Base-by-base conservation (phyloP, 2,888 invertebrate genomes). In the Acronicta psi region DNA sequence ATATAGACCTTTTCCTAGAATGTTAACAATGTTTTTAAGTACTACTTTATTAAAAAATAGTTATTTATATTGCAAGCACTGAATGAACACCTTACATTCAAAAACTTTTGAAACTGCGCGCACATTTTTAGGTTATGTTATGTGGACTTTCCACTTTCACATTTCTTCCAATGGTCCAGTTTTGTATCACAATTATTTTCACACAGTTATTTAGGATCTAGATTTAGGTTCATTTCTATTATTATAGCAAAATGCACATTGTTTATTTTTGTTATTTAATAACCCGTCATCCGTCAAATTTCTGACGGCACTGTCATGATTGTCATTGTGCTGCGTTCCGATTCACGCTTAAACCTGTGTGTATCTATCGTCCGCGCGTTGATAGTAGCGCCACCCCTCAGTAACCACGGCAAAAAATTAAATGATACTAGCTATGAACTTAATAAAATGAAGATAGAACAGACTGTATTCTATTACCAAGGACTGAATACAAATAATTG, bases 51-150 rank as follows among this genome's bases (percentile, higher is more conserved):
- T 16, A 0, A 18, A 14, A n/a, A 1, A 25, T 31, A 34, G n/a
- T 16, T n/a, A 2, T n/a, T 13, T 0, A 31, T 14, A n/a, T 11
- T 29, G 13, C 10, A 36, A 20, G 0, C 13, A 25, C 29, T 17
- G 0, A 36, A 36, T 13, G 9, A 43, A 34, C 55, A 49, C 16
- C 17, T n/a, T n/a, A n/a, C n/a, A n/a, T 45, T 14, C 16, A 11
- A 64, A 53, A 59, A 57, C 43, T 59, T 63, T 69, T 50, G 8
- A 61, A 73, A 64, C 57, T 58, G 10, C 38, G 56, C 44, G 41
- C 41, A 64, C 41, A 58, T 37, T 75, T 75, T 59, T 52, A 75
- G 75, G 75, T 75, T 75, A 75, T 59, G 59, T 75, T 58, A 14
- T n/a, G 43, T n/a, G n/a, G 18, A 66, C 40, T 54, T 23, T 10